phyloP scores from a whole-genome alignment of 1,140 invertebrate genomes.

The Drosophila yakuba region DNA sequence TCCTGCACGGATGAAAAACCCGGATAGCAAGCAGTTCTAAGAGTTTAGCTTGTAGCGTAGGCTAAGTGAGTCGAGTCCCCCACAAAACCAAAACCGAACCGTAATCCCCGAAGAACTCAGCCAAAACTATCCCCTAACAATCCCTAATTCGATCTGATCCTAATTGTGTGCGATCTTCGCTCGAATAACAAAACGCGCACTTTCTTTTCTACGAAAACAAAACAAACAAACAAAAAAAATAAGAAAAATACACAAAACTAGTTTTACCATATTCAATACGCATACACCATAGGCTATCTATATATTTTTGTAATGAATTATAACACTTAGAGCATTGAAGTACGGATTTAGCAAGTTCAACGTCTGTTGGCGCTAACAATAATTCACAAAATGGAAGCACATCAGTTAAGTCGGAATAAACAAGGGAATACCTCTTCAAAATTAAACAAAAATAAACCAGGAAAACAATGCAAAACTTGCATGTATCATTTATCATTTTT shows the following conservation, averaged over 20 bases:
- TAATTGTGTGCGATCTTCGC: slow-evolving; percentile 42
- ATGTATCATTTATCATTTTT: neutral
- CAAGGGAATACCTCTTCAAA: slow-evolving; percentile 52
- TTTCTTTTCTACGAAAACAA: slow-evolving; percentile 46
- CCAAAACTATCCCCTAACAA: slow-evolving; percentile 11
- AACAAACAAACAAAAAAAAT: neutral
- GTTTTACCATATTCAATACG: slow-evolving; percentile 39
- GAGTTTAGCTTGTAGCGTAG: slow-evolving; percentile 24
- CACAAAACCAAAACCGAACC: neutral
- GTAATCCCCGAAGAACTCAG: slow-evolving; percentile 11
- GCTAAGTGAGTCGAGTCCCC: slow-evolving; percentile 11
- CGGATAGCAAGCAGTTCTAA: slow-evolving; percentile 22
- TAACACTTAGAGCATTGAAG: slow-evolving; percentile 74
- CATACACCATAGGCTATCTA: slow-evolving; percentile 68
- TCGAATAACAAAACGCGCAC: slow-evolving; percentile 70
- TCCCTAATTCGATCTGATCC: slow-evolving; percentile 19
- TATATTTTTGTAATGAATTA: slow-evolving; percentile 80
- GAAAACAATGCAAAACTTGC: slow-evolving; percentile 26
- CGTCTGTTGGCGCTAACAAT: slow-evolving; percentile 14
- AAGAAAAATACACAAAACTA: slow-evolving; percentile 35
- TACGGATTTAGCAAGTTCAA: slow-evolving; percentile 56
- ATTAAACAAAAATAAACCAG: slow-evolving; percentile 47
- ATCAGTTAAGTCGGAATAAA: slow-evolving; percentile 41
- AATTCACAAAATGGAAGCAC: slow-evolving; percentile 45
- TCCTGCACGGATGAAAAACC: slow-evolving; percentile 9